A percentile compares a stretch with the other conserved stretches of the same genome.
Evolutionary conservation across 2,113 vertebrate species (phyloP).

Genomic region (Sturnus vulgaris): DNA sequence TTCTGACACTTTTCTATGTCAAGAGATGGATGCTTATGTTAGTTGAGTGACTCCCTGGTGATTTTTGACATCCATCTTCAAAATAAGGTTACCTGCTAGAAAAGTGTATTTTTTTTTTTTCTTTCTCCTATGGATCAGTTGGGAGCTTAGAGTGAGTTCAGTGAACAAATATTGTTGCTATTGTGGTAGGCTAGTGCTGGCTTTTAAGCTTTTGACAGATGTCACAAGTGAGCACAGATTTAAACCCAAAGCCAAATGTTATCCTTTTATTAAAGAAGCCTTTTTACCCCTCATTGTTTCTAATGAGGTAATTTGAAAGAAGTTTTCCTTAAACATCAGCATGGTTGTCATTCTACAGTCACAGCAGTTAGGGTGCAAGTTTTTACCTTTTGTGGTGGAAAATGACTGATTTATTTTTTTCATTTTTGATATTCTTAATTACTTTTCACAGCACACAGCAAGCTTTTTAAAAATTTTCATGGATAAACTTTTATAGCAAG

Average conservation of each 20-base stretch:
- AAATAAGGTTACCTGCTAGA: not conserved
- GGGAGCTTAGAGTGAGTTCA: not conserved
- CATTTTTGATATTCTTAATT: not conserved
- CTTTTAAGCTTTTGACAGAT: not conserved
- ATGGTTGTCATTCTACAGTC: not conserved
- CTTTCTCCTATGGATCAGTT: not conserved
- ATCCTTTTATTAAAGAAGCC: not conserved
- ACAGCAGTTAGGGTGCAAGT: not conserved
- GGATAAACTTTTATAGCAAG: not conserved
- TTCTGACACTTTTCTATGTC: conserved; percentile 5
- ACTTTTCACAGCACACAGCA: not conserved
- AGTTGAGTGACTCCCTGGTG: conserved; percentile 7
- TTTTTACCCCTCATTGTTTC: not conserved
- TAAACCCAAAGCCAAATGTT: not conserved
- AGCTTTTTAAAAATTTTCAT: not conserved
- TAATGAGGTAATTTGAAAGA: not conserved
- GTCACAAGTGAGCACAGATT: not conserved
- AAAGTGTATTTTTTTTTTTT: not conserved
- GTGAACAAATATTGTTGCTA: not conserved
- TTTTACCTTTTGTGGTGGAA: not conserved
- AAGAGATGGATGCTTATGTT: not conserved
- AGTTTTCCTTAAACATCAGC: not conserved
- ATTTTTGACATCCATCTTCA: conserved; percentile 11
- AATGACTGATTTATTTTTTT: not conserved
- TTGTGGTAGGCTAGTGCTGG: not conserved